These are phyloP conservation scores for Pseudorasbora parva DNA, from an alignment of 2,113 vertebrate genomes.

Conservation along the genomic window DNA sequence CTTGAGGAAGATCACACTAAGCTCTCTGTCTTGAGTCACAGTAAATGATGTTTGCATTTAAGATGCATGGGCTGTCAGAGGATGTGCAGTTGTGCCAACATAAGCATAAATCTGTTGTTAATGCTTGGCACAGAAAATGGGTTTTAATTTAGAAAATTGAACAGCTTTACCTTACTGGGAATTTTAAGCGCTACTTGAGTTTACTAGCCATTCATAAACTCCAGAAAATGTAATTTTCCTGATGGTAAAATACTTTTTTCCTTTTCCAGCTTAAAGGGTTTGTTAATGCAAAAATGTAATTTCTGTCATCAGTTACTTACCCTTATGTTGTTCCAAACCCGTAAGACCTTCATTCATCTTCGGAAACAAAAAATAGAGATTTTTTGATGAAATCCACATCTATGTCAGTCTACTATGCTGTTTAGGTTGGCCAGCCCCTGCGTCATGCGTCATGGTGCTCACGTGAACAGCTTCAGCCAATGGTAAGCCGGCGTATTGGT, in stretches of 20 bases:
- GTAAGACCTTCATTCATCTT: too few relatives aligned
- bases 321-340: too few relatives aligned
- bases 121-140: background rate
- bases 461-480: too few relatives aligned
- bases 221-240: background rate
- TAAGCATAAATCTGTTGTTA: constrained; percentile 15
- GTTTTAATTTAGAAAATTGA: background rate
- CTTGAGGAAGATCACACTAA: background rate
- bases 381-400: too few relatives aligned
- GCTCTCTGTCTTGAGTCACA: background rate
- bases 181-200: background rate
- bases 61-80: background rate
- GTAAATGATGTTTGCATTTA: constrained; percentile 16
- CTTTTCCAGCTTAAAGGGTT: background rate
- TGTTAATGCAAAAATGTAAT: too few relatives aligned
- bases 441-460: too few relatives aligned
- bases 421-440: too few relatives aligned
- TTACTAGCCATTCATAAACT: background rate
- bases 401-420: too few relatives aligned
- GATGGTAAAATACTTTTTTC: background rate
- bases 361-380: too few relatives aligned
- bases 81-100: background rate
- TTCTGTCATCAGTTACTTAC: too few relatives aligned
- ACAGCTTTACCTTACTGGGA: background rate
- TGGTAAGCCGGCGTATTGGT: too few relatives aligned